phyloP scores from a whole-genome alignment of 2,888 invertebrate genomes.

The Hartigia nigra region DNA sequence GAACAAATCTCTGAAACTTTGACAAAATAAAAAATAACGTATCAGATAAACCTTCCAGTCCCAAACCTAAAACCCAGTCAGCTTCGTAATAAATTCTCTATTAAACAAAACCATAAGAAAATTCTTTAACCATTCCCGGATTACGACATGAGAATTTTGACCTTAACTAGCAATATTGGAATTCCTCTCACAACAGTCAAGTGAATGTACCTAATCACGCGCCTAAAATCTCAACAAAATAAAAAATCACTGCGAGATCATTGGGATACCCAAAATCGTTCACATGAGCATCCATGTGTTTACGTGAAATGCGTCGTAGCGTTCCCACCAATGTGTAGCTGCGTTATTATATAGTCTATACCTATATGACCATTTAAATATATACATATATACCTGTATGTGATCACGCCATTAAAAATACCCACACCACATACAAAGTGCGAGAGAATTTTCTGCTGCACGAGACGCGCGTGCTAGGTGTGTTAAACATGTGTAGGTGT shows the following conservation, averaged over 20 bases:
- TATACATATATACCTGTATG: not conserved
- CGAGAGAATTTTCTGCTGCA: not conserved
- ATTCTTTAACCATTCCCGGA: not conserved
- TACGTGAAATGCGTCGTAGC: not conserved
- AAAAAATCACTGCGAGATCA: not conserved
- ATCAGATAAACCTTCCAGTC: no score
- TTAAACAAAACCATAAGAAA: no score
- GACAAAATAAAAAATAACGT: no score
- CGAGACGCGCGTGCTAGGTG: conserved; percentile 3
- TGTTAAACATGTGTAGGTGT: conserved; percentile 26
- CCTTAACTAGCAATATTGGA: not conserved
- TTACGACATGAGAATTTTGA: not conserved
- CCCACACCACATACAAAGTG: not conserved
- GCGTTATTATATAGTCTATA: not conserved
- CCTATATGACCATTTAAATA: not conserved
- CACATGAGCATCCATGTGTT: not conserved
- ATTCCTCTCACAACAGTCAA: no score
- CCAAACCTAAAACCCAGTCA: no score
- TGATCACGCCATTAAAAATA: not conserved
- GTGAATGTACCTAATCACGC: not conserved
- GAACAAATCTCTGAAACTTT: no score
- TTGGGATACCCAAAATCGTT: not conserved
- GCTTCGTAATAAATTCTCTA: no score
- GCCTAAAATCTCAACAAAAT: not conserved
- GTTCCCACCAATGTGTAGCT: not conserved